Conservation (phyloP, 2,888 invertebrate genomes). For the Protonemura montana region DNA sequence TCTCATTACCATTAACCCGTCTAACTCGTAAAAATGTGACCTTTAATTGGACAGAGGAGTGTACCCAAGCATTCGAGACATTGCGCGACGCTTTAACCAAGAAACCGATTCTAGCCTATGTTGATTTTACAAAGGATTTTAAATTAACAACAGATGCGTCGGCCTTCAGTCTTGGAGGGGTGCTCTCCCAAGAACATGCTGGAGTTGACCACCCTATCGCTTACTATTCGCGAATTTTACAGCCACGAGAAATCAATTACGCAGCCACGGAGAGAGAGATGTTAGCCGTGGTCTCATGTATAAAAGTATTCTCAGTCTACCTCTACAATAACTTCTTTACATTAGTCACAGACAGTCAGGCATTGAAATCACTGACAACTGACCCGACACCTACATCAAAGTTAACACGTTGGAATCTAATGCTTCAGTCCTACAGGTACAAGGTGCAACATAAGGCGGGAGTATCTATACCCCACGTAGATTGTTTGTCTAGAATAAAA, state of each 20-base stretch:
- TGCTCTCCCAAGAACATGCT: slow-evolving; percentile 42
- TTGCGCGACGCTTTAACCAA: background rate
- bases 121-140: background rate
- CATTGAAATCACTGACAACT: slow-evolving; percentile 42
- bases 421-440: background rate
- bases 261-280: slow-evolving; percentile 45
- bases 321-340: slow-evolving; percentile 46
- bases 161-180: slow-evolving; percentile 45
- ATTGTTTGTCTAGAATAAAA: background rate
- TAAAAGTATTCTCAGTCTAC: slow-evolving; percentile 44
- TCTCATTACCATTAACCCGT: background rate
- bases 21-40: slow-evolving; percentile 7
- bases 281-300: slow-evolving; percentile 42
- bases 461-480: background rate
- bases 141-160: slow-evolving; percentile 44
- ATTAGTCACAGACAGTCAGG: slow-evolving; percentile 44
- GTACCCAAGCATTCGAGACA: background rate
- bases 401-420: background rate
- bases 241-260: slow-evolving; percentile 37
- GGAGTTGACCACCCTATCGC: slow-evolving; percentile 44
- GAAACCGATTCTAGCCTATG: background rate
- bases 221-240: slow-evolving; percentile 42
- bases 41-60: background rate
- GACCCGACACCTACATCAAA: background rate
- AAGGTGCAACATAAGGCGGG: background rate